A percentile compares a stretch with the other conserved stretches of the same genome.
phyloP scores from a whole-genome alignment of 2,797 vertebrate genomes.

The Parauchenoglanis ngamensis region DNA sequence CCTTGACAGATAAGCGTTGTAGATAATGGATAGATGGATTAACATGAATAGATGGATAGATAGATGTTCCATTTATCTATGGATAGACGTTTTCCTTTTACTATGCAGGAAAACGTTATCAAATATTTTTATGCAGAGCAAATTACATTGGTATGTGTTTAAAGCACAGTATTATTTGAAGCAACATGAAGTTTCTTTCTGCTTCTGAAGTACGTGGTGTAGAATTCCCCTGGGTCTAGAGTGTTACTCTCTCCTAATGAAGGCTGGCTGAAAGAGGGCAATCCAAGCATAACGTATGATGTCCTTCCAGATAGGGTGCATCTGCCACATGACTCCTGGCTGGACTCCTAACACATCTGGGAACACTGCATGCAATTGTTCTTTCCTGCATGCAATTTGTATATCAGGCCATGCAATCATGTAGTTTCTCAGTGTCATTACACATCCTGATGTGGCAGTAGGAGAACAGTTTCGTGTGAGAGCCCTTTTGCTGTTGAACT shows the following conservation, averaged over 20 bases:
- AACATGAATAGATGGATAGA: too few relatives aligned
- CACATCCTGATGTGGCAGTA: slow-evolving; percentile 23
- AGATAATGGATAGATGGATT: too few relatives aligned
- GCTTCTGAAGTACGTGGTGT: background rate
- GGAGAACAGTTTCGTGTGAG: background rate
- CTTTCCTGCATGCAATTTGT: slow-evolving; percentile 36
- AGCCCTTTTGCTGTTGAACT: background rate
- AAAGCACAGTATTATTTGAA: background rate
- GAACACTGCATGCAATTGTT: slow-evolving; percentile 54
- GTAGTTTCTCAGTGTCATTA: slow-evolving; percentile 19
- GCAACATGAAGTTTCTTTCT: background rate
- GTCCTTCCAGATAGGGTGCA: slow-evolving; percentile 3
- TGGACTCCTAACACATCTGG: slow-evolving; percentile 20
- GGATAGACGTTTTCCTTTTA: background rate
- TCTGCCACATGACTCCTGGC: slow-evolving; percentile 45
- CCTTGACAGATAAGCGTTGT: too few relatives aligned
- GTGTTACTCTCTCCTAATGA: slow-evolving; percentile 12
- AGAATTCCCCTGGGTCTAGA: slow-evolving; percentile 30
- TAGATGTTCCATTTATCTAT: too few relatives aligned
- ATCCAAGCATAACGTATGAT: slow-evolving; percentile 18
- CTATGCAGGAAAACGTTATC: background rate
- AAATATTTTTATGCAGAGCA: background rate
- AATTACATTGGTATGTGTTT: slow-evolving; percentile 1
- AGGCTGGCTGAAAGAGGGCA: slow-evolving; percentile 21
- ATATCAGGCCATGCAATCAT: slow-evolving; percentile 34